These are phyloP conservation scores for Anoura caudifer DNA, from an alignment of 2,113 vertebrate genomes.

Conservation along the genomic window DNA sequence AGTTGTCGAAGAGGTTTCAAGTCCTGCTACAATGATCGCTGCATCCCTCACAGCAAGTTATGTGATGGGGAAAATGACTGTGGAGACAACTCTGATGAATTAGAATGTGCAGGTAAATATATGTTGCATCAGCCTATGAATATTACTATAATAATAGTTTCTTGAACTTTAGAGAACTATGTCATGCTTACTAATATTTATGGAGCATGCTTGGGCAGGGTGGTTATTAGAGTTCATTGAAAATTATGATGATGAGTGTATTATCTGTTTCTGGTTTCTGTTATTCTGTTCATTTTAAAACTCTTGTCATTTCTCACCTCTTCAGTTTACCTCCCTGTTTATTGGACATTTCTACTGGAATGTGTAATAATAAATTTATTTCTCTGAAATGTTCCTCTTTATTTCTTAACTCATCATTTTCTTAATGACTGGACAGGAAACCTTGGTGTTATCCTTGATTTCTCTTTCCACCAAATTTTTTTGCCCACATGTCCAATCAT, in stretches of 20 bases:
- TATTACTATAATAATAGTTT: not conserved
- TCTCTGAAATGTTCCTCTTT: not conserved
- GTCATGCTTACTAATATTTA: not conserved
- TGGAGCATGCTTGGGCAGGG: not conserved
- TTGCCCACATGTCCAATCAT: accelerated
- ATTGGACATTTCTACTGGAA: not conserved
- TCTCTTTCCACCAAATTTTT: not conserved
- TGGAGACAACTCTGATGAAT: constrained; percentile 95
- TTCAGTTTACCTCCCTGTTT: not conserved
- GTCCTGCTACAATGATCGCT: constrained; percentile 91
- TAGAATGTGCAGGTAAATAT: constrained; percentile 92
- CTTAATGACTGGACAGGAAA: not conserved
- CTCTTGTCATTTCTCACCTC: not conserved
- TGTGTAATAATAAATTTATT: not conserved
- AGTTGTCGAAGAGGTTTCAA: constrained; percentile 92
- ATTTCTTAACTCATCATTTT: not conserved
- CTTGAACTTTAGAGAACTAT: not conserved
- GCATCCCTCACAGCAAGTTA: constrained; percentile 87
- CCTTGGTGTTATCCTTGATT: not conserved
- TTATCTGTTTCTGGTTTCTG: not conserved
- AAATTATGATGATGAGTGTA: not conserved
- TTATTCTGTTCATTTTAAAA: not conserved
- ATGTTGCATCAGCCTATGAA: not conserved
- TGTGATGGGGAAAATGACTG: constrained; percentile 96
- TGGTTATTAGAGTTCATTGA: not conserved